A percentile compares a stretch with the other conserved stretches of the same genome.
These are phyloP conservation scores for Passer montanus DNA, from an alignment of 2,113 vertebrate genomes.

Conservation along the genomic window DNA sequence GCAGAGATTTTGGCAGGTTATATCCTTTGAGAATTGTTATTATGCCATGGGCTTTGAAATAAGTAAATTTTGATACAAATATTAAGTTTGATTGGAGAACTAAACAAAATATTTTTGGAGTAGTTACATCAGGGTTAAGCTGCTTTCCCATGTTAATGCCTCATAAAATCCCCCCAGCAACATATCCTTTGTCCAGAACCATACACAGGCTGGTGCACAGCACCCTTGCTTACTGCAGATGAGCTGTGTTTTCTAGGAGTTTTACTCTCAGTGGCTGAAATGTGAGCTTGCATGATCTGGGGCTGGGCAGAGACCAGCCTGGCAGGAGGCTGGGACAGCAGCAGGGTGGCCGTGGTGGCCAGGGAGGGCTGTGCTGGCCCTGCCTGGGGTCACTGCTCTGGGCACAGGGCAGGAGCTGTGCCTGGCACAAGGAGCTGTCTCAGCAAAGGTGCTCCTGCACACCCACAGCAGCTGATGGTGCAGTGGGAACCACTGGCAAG, in stretches of 20 bases:
- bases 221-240: not conserved
- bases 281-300: not conserved
- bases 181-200: not conserved
- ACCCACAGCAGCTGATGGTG: not conserved
- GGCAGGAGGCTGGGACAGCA: not conserved
- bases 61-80: not conserved
- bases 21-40: not conserved
- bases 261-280: not conserved
- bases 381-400: not conserved
- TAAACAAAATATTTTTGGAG: not conserved
- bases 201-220: not conserved
- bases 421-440: not conserved
- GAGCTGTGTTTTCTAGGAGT: not conserved
- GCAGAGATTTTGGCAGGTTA: not conserved
- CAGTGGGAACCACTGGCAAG: too few relatives aligned
- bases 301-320: not conserved
- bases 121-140: not conserved
- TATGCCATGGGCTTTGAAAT: not conserved
- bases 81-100: not conserved
- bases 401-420: fast-evolving
- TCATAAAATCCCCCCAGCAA: not conserved
- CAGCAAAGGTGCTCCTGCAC: not conserved
- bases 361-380: not conserved
- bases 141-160: not conserved
- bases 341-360: not conserved